Percentiles rank a stretch among this genome's conserved stretches.
Evolutionary conservation across 2,113 vertebrate genomes (phyloP).

Genomic region (Eolophus roseicapilla): DNA sequence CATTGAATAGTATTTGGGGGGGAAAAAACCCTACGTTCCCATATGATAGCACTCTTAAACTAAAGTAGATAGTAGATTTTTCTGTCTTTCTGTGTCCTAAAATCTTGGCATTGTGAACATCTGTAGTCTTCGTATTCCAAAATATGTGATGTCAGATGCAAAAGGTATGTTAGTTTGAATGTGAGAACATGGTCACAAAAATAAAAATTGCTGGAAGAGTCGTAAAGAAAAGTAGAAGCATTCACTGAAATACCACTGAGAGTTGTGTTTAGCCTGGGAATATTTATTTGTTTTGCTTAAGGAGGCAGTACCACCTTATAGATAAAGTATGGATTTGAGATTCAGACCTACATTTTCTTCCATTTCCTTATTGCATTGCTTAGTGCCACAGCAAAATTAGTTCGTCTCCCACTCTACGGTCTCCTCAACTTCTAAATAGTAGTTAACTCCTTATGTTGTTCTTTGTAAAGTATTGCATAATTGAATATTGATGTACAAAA

Average conservation of each 20-base stretch:
- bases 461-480: background rate
- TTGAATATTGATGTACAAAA: background rate
- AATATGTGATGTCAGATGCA: background rate
- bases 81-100: background rate
- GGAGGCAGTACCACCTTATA: background rate
- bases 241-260: background rate
- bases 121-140: background rate
- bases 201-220: background rate
- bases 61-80: background rate
- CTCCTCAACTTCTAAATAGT: background rate
- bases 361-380: background rate
- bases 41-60: background rate
- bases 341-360: background rate
- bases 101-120: background rate
- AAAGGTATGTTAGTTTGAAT: background rate
- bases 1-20: background rate
- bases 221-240: background rate
- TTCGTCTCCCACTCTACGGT: background rate
- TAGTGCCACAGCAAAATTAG: background rate
- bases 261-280: background rate
- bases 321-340: background rate
- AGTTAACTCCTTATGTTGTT: background rate
- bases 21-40: background rate
- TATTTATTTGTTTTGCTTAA: background rate
- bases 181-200: slow-evolving; percentile 12